Evolutionary conservation across 2,888 invertebrate species (phyloP), one percentile per base, ranked within the genome.

Genomic region (Tinea trinotella): DNA sequence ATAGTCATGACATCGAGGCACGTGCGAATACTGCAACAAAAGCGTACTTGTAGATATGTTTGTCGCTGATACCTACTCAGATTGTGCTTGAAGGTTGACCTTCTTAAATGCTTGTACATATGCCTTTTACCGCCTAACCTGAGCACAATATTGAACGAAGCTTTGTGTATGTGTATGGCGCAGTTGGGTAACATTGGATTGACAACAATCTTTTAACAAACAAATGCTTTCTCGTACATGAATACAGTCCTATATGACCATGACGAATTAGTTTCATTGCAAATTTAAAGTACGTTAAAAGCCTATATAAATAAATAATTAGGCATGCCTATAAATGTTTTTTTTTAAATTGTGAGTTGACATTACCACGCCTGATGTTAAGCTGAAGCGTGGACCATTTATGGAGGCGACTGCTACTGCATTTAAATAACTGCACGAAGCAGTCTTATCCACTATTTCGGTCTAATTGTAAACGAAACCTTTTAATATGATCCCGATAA

Each of bases 11-110:
- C 15, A 15, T 40, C 40, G 40, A 12, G 40, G 40, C 40, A 40
- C 40, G 40, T 40, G 40, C 40, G 13, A 17, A 17, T 15, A 13
- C 40, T 40, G 40, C 15, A 13, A 40, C 40, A 40, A 40, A 40
- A 40, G 40, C 40, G 40, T 15, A 40, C 40, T 15, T 17, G 40
- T 40, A 40, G 13, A 40, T 40, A 40, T 30, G n/a, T n/a, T 5
- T 30, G 40, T 17, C 13, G 40, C 40, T 12, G 40, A 40, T 40
- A 40, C 40, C 12, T 40, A 40, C 10, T 12, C 12, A 40, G 40
- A 12, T 40, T 40, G 40, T 15, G 13, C 9, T 40, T 17, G 30
- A 40, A 40, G 40, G 40, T 40, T 17, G 40, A 40, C 40, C 40
- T 40, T 40, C 40, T 40, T 40, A 40, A 40, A 40, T 17, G 17